Evolutionary conservation across 2,888 invertebrate genomes (phyloP), one percentile per base, ranked within the genome.

Genomic region (Athalia rosae): DNA sequence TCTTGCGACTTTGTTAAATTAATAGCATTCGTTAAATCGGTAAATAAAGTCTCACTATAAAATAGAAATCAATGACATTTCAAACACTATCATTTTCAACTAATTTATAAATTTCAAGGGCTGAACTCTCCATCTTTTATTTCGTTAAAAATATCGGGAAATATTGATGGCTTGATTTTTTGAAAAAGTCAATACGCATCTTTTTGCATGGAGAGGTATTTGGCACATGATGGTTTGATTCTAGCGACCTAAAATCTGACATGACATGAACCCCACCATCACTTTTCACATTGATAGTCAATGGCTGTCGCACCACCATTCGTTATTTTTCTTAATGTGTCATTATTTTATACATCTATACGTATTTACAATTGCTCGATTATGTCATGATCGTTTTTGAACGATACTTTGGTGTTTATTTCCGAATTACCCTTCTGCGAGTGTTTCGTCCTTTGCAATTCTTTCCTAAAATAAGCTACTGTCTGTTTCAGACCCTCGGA

Each of bases 391-490:
- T 87, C 87, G 61, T 88, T 88, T 61, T 87, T 85, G 53, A 85
- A 86, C 13, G 86, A 83, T 11, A 83, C 74, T 63, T 85, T 85
- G 63, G 83, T 82, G 67, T 82, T 79, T 59, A 86, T 87, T 77
- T 86, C 81, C 81, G 88, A 89, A 71, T 91, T 89, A 83, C 91
- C 92, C 79, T 91, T 90, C 83, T 93, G 92, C 64, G 92, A 92
- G 88, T 93, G 92, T 83, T 90, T 92, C 59, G 92, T 91, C 80
- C 93, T 90, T 82, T 92, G 92, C 79, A 99, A 91, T 91, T 99
- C 99, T 87, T 95, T 95, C 80, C 94, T 94, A 90, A 99, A 99
- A 90, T 99, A 99, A 79, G 95, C 94, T 79, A 99, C 97, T 48
- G 99, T 99, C 90, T 95, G 95, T 84, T 95, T 94, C 11, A 99